phyloP scores from a whole-genome alignment of 2,113 vertebrate genomes.

The Psilopsiagon aymara region DNA sequence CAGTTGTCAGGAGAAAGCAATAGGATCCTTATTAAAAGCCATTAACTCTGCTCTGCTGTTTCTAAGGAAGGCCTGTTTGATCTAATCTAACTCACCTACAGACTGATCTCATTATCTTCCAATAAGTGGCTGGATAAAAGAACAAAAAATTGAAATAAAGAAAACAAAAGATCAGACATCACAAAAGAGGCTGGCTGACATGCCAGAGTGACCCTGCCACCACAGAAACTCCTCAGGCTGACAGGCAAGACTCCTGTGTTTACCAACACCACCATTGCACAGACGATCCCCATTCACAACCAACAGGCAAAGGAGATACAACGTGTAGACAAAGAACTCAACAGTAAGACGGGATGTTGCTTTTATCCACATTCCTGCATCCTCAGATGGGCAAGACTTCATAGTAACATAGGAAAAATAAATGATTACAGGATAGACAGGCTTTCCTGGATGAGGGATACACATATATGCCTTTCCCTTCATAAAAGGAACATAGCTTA shows the following conservation, averaged over 20 bases:
- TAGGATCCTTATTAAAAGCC: background rate
- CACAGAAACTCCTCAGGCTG: background rate
- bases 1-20: background rate
- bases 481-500: background rate
- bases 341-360: accelerated
- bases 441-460: background rate
- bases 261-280: background rate
- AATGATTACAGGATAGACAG: background rate
- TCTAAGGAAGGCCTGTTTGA: background rate
- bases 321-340: background rate
- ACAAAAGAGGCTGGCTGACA: background rate
- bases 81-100: background rate
- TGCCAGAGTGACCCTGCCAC: background rate
- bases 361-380: background rate
- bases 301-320: background rate
- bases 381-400: background rate
- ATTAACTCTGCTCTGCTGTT: background rate
- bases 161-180: background rate
- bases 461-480: background rate
- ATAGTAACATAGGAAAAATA: background rate
- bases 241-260: background rate
- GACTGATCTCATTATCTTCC: background rate
- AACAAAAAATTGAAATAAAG: background rate
- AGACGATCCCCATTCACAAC: background rate
- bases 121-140: background rate